A percentile compares a stretch with the other conserved stretches of the same genome.
Evolutionary conservation across 2,888 invertebrate species (phyloP).

Genomic region (Leucophora obtusa): DNA sequence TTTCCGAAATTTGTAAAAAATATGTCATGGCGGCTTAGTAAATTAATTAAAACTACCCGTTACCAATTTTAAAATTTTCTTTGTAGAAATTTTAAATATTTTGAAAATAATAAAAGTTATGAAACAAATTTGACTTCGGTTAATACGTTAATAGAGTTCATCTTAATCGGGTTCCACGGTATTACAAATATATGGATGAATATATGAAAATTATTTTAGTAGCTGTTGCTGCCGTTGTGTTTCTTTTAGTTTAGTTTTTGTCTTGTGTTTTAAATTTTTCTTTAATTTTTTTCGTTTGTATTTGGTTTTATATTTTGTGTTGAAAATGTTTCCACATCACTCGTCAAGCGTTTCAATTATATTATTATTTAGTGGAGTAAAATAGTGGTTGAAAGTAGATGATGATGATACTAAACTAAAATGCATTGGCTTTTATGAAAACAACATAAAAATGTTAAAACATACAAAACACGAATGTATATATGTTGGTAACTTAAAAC

Average conservation of each 20-base stretch:
- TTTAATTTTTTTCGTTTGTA: constrained; percentile 40
- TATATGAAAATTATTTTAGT: constrained; percentile 22
- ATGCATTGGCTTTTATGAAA: constrained; percentile 22
- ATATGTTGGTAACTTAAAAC: constrained; percentile 48
- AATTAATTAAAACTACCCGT: too few species aligned
- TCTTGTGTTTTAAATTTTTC: constrained; percentile 54
- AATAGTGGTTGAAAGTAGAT: constrained; percentile 67
- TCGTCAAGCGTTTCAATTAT: constrained; percentile 78
- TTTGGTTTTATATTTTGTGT: constrained; percentile 64
- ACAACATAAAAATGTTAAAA: constrained; percentile 1
- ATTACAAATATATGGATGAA: too few species aligned
- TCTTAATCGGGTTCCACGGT: too few species aligned
- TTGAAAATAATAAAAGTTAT: too few species aligned
- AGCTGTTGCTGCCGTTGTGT: constrained; percentile 43
- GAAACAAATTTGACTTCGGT: too few species aligned
- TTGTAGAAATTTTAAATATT: too few species aligned
- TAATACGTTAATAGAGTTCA: too few species aligned
- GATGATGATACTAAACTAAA: constrained; percentile 66
- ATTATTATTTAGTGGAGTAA: constrained; percentile 51
- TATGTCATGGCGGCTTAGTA: too few species aligned
- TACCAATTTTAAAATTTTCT: too few species aligned
- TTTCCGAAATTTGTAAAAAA: too few species aligned
- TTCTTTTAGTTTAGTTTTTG: constrained; percentile 24
- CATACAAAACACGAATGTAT: not conserved
- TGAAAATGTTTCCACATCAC: constrained; percentile 79